These are phyloP conservation scores for Punctoribates punctum DNA, from an alignment of 2,888 invertebrate genomes.

Conservation along the genomic window DNA sequence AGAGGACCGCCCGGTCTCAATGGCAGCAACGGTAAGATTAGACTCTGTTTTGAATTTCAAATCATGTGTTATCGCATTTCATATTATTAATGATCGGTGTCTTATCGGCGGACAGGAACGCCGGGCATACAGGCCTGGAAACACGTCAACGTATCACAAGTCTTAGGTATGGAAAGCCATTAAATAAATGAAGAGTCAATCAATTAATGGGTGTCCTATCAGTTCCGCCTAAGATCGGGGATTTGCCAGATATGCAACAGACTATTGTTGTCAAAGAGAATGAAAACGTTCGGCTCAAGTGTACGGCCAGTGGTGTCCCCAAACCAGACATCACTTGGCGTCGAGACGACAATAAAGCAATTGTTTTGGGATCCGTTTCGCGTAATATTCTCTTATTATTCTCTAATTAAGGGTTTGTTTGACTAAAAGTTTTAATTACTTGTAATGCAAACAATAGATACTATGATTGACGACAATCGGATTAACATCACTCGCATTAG, in stretches of 20 bases:
- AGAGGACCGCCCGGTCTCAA: constrained; percentile 39
- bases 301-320: constrained; percentile 74
- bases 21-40: constrained; percentile 33
- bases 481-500: constrained; percentile 71
- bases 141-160: constrained; percentile 25
- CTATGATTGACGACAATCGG: constrained; percentile 50
- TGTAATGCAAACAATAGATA: constrained; percentile 49
- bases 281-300: constrained; percentile 74
- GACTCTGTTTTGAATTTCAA: not conserved
- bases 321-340: constrained; percentile 74
- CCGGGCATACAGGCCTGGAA: constrained; percentile 77
- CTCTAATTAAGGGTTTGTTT: constrained; percentile 51
- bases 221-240: constrained; percentile 39
- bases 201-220: not conserved
- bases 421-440: constrained; percentile 46
- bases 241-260: constrained; percentile 34
- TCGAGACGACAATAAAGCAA: constrained; percentile 62
- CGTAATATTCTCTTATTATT: constrained; percentile 57
- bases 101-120: constrained; percentile 57
- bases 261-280: constrained; percentile 35
- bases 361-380: constrained; percentile 64
- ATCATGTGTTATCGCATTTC: constrained; percentile 5
- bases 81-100: not conserved
- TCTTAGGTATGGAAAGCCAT: constrained; percentile 49
- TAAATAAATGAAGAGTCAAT: not conserved